phyloP scores from a whole-genome alignment of 1,140 invertebrate species.

The Steinernema khuongi region DNA sequence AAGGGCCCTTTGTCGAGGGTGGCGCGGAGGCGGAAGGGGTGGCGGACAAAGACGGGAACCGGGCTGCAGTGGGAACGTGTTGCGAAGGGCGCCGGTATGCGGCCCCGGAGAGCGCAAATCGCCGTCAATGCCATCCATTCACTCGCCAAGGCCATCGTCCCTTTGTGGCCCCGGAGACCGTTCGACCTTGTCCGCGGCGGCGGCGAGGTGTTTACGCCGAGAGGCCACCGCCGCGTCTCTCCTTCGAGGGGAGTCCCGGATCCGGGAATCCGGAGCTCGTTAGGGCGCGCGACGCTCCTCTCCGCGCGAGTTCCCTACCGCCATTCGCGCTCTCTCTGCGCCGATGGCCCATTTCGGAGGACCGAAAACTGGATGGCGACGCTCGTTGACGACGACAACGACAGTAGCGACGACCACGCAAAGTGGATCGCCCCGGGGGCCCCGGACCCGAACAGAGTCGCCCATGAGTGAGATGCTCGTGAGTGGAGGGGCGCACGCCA shows the following conservation, averaged over 20 bases:
- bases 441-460: no score
- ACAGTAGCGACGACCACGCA: background rate
- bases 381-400: background rate
- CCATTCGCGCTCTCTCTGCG: background rate
- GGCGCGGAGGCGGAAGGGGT: background rate
- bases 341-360: background rate
- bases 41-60: background rate
- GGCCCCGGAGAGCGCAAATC: background rate
- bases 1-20: background rate
- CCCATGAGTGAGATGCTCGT: no score
- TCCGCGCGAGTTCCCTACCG: background rate
- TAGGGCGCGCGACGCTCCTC: background rate
- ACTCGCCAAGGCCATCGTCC: constrained; percentile 1
- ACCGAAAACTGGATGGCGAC: constrained; percentile 12
- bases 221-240: no score
- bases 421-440: background rate
- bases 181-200: background rate
- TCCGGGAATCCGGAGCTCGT: no score
- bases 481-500: no score
- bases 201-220: constrained; percentile 1
- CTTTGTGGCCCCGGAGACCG: background rate
- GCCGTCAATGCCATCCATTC: background rate
- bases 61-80: background rate
- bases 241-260: no score
- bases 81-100: background rate